These are phyloP conservation scores for Trissolcus basalis DNA, from an alignment of 1,140 invertebrate species.

Conservation along the genomic window DNA sequence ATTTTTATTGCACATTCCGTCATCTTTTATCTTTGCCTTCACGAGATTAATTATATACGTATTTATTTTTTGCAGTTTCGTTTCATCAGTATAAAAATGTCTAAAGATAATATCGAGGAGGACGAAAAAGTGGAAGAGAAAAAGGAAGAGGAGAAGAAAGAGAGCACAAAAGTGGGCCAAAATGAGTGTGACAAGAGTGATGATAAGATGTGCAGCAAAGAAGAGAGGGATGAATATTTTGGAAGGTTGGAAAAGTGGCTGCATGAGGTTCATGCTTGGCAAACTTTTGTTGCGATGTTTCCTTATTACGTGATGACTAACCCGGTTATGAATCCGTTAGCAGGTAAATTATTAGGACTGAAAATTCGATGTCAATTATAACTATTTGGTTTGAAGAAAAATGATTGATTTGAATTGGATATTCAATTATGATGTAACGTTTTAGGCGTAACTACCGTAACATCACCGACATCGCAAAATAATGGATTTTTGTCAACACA, in stretches of 20 bases:
- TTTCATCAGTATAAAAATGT: slow-evolving; percentile 26
- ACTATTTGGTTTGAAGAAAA: no score
- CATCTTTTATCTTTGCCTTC: no score
- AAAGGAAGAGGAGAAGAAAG: neutral
- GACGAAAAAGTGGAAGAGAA: slow-evolving; percentile 18
- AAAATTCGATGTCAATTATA: no score
- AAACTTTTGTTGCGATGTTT: slow-evolving; percentile 73
- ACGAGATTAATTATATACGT: neutral
- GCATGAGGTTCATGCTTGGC: slow-evolving; percentile 76
- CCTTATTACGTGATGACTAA: slow-evolving; percentile 74
- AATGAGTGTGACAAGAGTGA: slow-evolving; percentile 7
- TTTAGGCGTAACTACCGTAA: slow-evolving; percentile 54
- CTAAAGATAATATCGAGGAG: slow-evolving; percentile 31
- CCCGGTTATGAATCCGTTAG: slow-evolving; percentile 65
- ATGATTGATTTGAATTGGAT: slow-evolving; percentile 7
- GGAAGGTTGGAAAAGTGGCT: slow-evolving; percentile 75
- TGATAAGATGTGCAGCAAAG: slow-evolving; percentile 22
- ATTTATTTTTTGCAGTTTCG: neutral
- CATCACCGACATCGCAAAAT: slow-evolving; percentile 40
- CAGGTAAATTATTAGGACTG: slow-evolving; percentile 58
- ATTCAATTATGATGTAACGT: slow-evolving; percentile 1
- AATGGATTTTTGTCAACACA: slow-evolving; percentile 30
- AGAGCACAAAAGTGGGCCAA: slow-evolving; percentile 1
- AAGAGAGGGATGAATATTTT: slow-evolving; percentile 74
- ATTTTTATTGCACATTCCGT: no score